These are phyloP conservation scores for Pteropus rufus DNA, from an alignment of 2,797 vertebrate species.

Conservation along the genomic window DNA sequence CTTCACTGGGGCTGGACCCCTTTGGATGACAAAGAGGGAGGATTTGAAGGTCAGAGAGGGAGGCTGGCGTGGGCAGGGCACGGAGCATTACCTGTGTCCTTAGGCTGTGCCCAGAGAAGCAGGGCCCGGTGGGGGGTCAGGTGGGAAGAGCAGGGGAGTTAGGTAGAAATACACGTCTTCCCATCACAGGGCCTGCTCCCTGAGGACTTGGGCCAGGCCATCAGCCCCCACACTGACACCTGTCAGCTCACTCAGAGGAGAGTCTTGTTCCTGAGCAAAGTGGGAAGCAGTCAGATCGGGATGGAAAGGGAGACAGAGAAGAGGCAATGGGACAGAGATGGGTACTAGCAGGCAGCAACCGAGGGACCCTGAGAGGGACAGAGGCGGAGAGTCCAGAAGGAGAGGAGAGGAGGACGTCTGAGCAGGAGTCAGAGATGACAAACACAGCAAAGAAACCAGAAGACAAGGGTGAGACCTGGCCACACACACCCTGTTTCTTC, in stretches of 20 bases:
- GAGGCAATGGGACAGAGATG: not conserved
- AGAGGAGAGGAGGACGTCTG: not conserved
- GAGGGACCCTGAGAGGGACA: not conserved
- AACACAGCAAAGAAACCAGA: not conserved
- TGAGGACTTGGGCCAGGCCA: not conserved
- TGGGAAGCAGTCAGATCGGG: not conserved
- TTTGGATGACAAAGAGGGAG: not conserved
- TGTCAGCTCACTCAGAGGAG: not conserved
- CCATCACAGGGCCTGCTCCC: not conserved
- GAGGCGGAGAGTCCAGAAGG: not conserved
- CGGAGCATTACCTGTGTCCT: not conserved
- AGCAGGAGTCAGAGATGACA: not conserved
- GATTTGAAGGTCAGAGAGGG: not conserved
- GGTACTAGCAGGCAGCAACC: accelerated
- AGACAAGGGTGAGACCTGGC: accelerated
- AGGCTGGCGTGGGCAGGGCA: not conserved
- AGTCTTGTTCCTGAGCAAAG: not conserved
- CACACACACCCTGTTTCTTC: not conserved
- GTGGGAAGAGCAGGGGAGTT: too few relatives aligned
- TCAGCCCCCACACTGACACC: not conserved
- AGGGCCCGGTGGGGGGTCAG: not conserved
- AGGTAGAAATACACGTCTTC: not conserved
- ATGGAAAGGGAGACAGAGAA: not conserved
- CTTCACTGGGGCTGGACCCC: not conserved
- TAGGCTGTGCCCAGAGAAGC: not conserved